A percentile compares a stretch with the other conserved stretches of the same genome.
Conservation (phyloP, 2,113 vertebrate genomes). For the Cnemophilus loriae region DNA sequence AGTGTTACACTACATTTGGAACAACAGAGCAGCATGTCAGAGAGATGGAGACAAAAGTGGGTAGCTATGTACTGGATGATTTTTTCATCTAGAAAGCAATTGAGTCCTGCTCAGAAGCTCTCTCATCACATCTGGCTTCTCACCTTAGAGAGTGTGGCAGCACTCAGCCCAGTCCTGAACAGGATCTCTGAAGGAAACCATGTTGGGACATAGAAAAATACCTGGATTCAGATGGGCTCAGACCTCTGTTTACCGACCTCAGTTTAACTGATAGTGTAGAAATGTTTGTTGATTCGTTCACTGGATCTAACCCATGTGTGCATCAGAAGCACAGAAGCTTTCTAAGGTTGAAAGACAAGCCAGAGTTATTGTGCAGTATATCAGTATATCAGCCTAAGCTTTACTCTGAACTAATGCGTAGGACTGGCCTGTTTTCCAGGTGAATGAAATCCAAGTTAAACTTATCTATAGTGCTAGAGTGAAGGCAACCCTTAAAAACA, state of each 20-base stretch:
- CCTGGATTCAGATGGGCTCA: not conserved
- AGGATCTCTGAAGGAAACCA: not conserved
- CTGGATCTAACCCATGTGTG: not conserved
- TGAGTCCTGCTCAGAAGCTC: not conserved
- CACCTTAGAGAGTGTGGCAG: not conserved
- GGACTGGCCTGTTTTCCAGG: not conserved
- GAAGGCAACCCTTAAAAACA: not conserved
- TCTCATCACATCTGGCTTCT: not conserved
- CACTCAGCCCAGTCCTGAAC: not conserved
- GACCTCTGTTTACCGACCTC: not conserved
- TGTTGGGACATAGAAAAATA: not conserved
- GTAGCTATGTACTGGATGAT: not conserved
- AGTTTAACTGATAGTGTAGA: not conserved
- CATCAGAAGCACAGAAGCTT: not conserved
- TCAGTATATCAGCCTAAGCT: not conserved
- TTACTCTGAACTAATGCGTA: not conserved
- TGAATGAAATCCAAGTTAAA: not conserved
- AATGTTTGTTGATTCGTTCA: not conserved
- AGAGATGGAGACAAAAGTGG: not conserved
- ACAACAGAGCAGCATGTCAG: not conserved
- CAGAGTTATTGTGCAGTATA: not conserved
- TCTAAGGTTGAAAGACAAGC: not conserved
- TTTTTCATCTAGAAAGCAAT: not conserved
- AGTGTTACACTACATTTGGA: not conserved
- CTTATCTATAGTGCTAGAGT: not conserved